Evolutionary conservation across 2,797 vertebrate genomes (phyloP).

Genomic region (Gymnoscopelus microlampas): DNA sequence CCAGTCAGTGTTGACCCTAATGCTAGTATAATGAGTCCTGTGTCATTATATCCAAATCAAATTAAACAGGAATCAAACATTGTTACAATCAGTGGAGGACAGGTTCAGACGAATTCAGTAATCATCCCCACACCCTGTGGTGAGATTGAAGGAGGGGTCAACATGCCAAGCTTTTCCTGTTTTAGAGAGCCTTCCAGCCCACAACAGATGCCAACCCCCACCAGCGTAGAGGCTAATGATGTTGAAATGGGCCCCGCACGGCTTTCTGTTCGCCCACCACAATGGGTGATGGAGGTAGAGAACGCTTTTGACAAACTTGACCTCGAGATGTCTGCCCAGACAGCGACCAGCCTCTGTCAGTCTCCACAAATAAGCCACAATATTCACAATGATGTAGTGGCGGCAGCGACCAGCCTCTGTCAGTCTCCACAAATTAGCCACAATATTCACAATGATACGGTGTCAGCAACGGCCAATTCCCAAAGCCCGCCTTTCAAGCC

Average conservation of each 20-base stretch:
- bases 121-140: constrained; percentile 18
- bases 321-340: constrained; percentile 73
- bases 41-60: constrained; percentile 40
- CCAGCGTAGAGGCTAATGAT: constrained; percentile 25
- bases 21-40: constrained; percentile 44
- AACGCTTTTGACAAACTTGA: constrained; percentile 87
- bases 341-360: constrained; percentile 10
- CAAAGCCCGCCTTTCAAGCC: constrained; percentile 81
- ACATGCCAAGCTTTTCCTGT: constrained; percentile 57
- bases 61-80: constrained; percentile 36
- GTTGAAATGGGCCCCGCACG: constrained; percentile 47
- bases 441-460: constrained; percentile 46
- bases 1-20: constrained; percentile 48
- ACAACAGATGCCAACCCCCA: constrained; percentile 30
- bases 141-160: constrained; percentile 47
- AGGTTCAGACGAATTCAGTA: constrained; percentile 23
- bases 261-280: constrained; percentile 77
- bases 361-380: constrained; percentile 16
- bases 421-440: constrained; percentile 5
- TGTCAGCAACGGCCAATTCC: constrained; percentile 50
- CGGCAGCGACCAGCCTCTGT: constrained; percentile 43
- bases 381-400: constrained; percentile 43
- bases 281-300: constrained; percentile 86
- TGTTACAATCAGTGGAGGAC: constrained; percentile 30
- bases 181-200: constrained; percentile 52